phyloP scores from a whole-genome alignment of 2,113 vertebrate species.

The Todiramphus saurophagus region DNA sequence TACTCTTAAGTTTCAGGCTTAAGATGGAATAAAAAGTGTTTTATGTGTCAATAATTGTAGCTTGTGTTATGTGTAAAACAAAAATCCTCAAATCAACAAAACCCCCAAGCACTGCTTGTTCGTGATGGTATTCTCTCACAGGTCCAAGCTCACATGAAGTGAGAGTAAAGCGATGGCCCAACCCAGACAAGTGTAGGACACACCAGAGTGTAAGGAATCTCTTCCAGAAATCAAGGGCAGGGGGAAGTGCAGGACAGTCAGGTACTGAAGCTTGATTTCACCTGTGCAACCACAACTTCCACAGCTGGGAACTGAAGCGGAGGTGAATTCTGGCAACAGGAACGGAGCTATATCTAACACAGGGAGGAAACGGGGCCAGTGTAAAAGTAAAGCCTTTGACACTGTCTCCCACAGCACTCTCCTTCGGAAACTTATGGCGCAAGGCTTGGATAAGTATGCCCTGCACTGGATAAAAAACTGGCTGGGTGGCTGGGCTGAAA shows the following conservation, averaged over 20 bases:
- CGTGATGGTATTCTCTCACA: neutral
- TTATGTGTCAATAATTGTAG: neutral
- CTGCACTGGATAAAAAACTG: too few relatives aligned
- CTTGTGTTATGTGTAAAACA: neutral
- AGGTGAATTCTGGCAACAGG: slow-evolving; percentile 13
- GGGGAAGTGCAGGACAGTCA: neutral
- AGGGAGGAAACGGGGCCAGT: slow-evolving; percentile 19
- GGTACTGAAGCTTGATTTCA: slow-evolving; percentile 10
- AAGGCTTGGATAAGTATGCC: too few relatives aligned
- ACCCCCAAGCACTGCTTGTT: neutral
- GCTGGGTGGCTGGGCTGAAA: too few relatives aligned
- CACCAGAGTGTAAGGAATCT: neutral
- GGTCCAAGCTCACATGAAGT: neutral
- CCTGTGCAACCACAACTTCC: neutral
- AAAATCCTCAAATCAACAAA: neutral
- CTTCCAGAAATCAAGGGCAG: neutral
- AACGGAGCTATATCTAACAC: neutral
- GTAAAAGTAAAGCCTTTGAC: too few relatives aligned
- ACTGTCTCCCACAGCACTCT: too few relatives aligned
- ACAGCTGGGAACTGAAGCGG: slow-evolving; percentile 17
- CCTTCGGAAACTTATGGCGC: too few relatives aligned
- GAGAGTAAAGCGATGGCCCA: neutral
- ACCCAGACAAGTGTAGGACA: neutral
- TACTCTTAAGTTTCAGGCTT: neutral
- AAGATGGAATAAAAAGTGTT: neutral